A percentile compares a stretch with the other conserved stretches of the same genome.
Conservation (phyloP, 2,797 vertebrate species). For the Synaphobranchus kaupii region DNA sequence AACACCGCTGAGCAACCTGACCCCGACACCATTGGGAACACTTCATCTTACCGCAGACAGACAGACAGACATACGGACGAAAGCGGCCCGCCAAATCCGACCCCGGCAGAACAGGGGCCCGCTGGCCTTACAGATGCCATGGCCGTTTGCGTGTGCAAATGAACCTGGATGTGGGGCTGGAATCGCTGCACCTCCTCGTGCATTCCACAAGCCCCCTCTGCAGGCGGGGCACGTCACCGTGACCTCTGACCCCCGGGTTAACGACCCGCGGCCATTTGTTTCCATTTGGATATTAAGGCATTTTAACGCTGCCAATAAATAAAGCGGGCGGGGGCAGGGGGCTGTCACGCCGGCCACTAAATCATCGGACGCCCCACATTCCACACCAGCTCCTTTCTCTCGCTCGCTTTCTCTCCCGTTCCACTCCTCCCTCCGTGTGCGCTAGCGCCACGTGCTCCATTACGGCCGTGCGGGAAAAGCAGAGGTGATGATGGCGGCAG, state of each 20-base stretch:
- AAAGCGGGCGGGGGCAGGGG: slow-evolving; percentile 54
- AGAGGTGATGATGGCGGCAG: background rate
- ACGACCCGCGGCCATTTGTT: slow-evolving; percentile 73
- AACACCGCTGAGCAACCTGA: background rate
- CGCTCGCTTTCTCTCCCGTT: slow-evolving; percentile 45
- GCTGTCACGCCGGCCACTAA: slow-evolving; percentile 61
- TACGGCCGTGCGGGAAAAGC: background rate
- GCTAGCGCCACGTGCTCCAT: background rate
- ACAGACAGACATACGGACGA: background rate
- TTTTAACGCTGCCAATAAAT: slow-evolving; percentile 67
- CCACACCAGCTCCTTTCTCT: slow-evolving; percentile 42
- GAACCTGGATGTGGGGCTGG: slow-evolving; percentile 53
- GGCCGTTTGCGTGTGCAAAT: background rate
- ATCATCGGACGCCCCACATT: slow-evolving; percentile 73
- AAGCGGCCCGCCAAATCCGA: background rate
- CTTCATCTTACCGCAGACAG: background rate
- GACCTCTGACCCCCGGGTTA: slow-evolving; percentile 71
- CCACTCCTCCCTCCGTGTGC: slow-evolving; percentile 26
- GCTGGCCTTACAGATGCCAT: background rate
- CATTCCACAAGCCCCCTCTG: slow-evolving; percentile 66
- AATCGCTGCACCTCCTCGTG: slow-evolving; percentile 66
- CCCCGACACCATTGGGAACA: background rate
- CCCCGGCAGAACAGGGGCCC: no score
- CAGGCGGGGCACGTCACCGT: slow-evolving; percentile 59
- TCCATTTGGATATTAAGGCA: slow-evolving; percentile 68